Evolutionary conservation across 2,797 vertebrate species (phyloP).

Genomic region (Karalla daura): DNA sequence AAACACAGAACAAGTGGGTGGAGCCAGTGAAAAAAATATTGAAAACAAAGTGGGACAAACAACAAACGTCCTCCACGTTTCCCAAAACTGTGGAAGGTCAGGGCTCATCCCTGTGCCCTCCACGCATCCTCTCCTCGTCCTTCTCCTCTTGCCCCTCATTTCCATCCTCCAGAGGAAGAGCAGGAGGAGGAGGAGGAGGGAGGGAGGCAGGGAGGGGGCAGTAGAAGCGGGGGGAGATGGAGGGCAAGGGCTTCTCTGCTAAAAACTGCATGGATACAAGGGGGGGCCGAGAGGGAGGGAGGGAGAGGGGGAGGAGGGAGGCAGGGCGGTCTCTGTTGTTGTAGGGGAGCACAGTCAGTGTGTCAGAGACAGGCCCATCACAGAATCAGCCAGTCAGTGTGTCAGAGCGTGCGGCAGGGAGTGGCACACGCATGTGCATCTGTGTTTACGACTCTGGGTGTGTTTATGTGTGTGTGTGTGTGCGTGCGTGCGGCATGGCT

Average conservation of each 20-base stretch:
- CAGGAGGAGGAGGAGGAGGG: slow-evolving; percentile 11
- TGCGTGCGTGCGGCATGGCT: slow-evolving; percentile 34
- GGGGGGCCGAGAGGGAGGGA: slow-evolving; percentile 67
- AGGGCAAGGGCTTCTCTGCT: slow-evolving; percentile 75
- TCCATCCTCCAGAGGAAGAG: slow-evolving; percentile 65
- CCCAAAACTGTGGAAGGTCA: slow-evolving; percentile 59
- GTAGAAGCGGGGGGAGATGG: slow-evolving; percentile 28
- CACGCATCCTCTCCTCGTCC: slow-evolving; percentile 59
- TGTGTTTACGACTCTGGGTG: slow-evolving; percentile 39
- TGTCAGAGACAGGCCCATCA: slow-evolving; percentile 77
- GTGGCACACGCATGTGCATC: slow-evolving; percentile 38
- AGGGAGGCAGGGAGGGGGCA: slow-evolving; percentile 31
- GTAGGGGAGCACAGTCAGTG: slow-evolving; percentile 71
- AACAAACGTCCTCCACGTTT: slow-evolving; percentile 18
- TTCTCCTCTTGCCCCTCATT: slow-evolving; percentile 67
- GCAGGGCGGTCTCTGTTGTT: slow-evolving; percentile 67
- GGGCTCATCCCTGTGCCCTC: slow-evolving; percentile 61
- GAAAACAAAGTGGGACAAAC: slow-evolving; percentile 6
- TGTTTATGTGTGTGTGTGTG: slow-evolving; percentile 26
- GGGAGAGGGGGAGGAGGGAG: slow-evolving; percentile 31
- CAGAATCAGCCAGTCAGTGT: slow-evolving; percentile 76
- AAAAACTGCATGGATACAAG: slow-evolving; percentile 89
- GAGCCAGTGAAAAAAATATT: neutral
- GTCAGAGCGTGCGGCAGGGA: slow-evolving; percentile 56
- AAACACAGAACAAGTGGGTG: neutral